Conservation (phyloP, 2,113 vertebrate species). For the Psittacus erithacus region DNA sequence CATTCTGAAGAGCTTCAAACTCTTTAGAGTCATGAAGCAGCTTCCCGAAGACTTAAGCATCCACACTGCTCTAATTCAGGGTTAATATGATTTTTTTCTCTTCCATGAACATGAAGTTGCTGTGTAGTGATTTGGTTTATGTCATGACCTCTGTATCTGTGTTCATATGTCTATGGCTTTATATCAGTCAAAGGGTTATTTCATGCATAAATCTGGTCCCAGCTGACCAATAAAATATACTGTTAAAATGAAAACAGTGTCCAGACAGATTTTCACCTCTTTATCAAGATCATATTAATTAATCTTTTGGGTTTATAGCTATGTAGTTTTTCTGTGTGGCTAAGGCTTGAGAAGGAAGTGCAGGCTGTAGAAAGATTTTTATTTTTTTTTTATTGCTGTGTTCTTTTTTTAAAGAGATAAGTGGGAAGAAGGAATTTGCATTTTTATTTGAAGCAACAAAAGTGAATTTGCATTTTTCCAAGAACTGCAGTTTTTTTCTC, state of each 20-base stretch:
- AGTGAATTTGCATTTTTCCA: constrained; percentile 68
- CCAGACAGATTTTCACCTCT: not conserved
- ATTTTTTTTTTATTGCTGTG: constrained; percentile 12
- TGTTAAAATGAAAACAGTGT: not conserved
- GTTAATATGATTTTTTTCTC: not conserved
- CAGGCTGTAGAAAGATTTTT: not conserved
- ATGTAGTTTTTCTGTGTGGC: not conserved
- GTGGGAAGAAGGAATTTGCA: constrained; percentile 66
- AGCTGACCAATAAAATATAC: not conserved
- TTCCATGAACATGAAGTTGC: not conserved
- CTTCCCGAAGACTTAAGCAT: not conserved
- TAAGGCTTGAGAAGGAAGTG: not conserved
- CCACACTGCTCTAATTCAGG: not conserved
- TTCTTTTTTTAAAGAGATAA: constrained; percentile 58
- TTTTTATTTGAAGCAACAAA: constrained; percentile 73
- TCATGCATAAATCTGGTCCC: not conserved
- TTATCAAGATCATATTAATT: not conserved
- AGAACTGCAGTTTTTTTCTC: constrained; percentile 64
- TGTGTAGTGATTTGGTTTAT: not conserved
- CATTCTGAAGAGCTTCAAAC: not conserved
- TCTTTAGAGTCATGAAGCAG: not conserved
- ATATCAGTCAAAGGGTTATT: not conserved
- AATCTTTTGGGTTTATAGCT: not conserved
- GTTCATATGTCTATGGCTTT: not conserved
- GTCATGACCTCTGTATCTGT: not conserved